phyloP scores from a whole-genome alignment of 1,140 invertebrate species.

The Grapholita molesta region DNA sequence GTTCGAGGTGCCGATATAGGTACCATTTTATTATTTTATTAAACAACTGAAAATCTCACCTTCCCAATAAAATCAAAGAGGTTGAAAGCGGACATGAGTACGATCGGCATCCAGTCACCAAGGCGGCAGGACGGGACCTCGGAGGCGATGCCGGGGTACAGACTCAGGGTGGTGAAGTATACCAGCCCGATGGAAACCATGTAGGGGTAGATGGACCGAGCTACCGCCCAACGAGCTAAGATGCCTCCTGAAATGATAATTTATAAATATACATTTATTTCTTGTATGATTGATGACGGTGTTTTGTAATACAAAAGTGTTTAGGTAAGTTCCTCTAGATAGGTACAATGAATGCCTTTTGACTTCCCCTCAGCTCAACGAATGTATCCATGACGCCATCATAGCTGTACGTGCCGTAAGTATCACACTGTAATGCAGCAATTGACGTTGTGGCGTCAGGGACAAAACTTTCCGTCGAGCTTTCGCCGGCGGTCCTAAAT shows the following conservation, averaged over 20 bases:
- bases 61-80: slow-evolving; percentile 91
- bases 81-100: slow-evolving; percentile 94
- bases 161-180: slow-evolving; percentile 91
- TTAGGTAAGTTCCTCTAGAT: too few species aligned
- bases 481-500: too few species aligned
- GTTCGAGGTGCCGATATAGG: background rate
- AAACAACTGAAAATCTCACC: slow-evolving; percentile 58
- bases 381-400: too few species aligned
- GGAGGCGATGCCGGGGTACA: slow-evolving; percentile 94
- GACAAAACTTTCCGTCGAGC: too few species aligned
- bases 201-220: slow-evolving; percentile 90
- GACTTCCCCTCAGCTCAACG: too few species aligned
- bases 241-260: slow-evolving; percentile 80
- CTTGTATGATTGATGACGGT: too few species aligned
- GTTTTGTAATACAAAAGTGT: too few species aligned
- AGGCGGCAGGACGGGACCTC: slow-evolving; percentile 91
- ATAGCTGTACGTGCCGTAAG: too few species aligned
- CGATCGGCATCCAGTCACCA: slow-evolving; percentile 93
- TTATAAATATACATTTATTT: background rate
- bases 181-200: slow-evolving; percentile 92
- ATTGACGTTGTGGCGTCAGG: too few species aligned
- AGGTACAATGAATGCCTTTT: too few species aligned
- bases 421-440: too few species aligned
- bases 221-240: slow-evolving; percentile 84
- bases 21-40: too few species aligned